phyloP scores from a whole-genome alignment of 2,888 invertebrate genomes.

The Odontocolon sp. region DNA sequence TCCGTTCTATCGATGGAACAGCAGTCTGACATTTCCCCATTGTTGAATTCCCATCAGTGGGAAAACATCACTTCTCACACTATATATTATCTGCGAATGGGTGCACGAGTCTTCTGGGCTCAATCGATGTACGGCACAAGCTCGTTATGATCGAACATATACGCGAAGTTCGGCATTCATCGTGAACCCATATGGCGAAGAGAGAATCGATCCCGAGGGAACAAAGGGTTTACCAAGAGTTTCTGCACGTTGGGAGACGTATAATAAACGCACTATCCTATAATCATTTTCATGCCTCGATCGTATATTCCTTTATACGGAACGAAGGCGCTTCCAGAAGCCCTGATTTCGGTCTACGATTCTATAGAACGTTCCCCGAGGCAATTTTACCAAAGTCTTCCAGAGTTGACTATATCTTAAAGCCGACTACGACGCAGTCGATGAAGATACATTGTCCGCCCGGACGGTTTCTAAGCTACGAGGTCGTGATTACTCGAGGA shows the following conservation, averaged over 20 bases:
- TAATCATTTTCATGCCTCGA: conserved; percentile 23
- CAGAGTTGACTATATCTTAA: too few relatives aligned
- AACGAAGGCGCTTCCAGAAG: too few relatives aligned
- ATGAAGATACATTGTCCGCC: too few relatives aligned
- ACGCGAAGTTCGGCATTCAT: conserved; percentile 31
- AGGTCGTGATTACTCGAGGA: not conserved
- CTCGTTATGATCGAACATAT: conserved; percentile 48
- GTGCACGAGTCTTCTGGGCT: not conserved
- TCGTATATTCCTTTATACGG: not conserved
- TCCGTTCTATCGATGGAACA: conserved; percentile 12
- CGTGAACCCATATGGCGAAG: conserved; percentile 34
- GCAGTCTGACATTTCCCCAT: conserved; percentile 36
- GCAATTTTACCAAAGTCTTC: too few relatives aligned
- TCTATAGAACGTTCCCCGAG: too few relatives aligned
- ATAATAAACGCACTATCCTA: conserved; percentile 12
- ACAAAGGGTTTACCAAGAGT: too few relatives aligned
- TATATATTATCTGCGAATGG: conserved; percentile 20
- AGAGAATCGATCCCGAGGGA: conserved; percentile 18
- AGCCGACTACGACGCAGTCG: too few relatives aligned
- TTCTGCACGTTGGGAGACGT: not conserved
- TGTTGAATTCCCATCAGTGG: conserved; percentile 42
- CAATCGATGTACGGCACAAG: conserved; percentile 5
- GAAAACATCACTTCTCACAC: conserved; percentile 29
- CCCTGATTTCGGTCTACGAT: too few relatives aligned
- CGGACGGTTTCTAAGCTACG: not conserved